A percentile compares a stretch with the other conserved stretches of the same genome.
Evolutionary conservation across 2,888 invertebrate genomes (phyloP).

Genomic region (Agrochola lota): DNA sequence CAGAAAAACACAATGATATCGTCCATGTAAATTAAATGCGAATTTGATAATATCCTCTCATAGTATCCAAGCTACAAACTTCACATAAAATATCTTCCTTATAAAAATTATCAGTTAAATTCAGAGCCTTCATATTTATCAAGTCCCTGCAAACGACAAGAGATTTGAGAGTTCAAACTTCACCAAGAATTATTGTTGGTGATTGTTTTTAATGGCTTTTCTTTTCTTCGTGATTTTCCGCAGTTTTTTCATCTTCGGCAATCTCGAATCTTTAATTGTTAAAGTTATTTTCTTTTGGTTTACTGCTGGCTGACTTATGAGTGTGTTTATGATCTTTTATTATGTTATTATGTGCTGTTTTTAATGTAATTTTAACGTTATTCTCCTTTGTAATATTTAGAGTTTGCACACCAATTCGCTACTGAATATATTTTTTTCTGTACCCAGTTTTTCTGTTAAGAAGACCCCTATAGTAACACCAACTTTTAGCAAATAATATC

Average conservation of each 20-base stretch:
- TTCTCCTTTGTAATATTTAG: neutral
- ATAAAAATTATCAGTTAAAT: slow-evolving; percentile 12
- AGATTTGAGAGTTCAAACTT: slow-evolving; percentile 62
- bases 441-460: neutral
- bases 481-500: neutral
- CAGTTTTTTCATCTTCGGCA: slow-evolving; percentile 34
- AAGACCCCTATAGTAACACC: no score
- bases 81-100: neutral
- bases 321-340: slow-evolving; percentile 3
- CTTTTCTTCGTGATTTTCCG: slow-evolving; percentile 67
- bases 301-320: slow-evolving; percentile 22
- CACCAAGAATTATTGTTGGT: slow-evolving; percentile 76
- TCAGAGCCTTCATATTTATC: slow-evolving; percentile 70
- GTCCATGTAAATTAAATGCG: neutral
- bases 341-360: neutral
- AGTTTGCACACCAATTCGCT: no score
- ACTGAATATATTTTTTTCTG: neutral
- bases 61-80: neutral
- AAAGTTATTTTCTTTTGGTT: slow-evolving; percentile 48
- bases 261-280: slow-evolving; percentile 59
- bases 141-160: slow-evolving; percentile 75
- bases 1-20: neutral
- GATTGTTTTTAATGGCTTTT: slow-evolving; percentile 86
- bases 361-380: neutral
- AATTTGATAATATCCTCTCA: neutral